Conservation (phyloP, 2,797 vertebrate genomes). For the Thripadectes ignobilis region DNA sequence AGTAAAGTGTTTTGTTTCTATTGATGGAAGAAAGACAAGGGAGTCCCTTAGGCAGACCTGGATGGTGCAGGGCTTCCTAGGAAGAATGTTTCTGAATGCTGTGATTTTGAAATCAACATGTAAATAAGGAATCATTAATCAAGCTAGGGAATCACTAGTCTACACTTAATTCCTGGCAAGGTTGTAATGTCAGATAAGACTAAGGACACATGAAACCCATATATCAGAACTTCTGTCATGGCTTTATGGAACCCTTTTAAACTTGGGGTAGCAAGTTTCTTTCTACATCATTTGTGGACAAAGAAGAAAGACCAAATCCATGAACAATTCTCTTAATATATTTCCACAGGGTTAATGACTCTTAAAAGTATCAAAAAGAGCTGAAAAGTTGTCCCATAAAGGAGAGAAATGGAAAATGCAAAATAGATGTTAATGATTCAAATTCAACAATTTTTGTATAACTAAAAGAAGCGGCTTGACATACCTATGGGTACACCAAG, state of each 20-base stretch:
- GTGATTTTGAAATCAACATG: not conserved
- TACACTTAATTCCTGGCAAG: not conserved
- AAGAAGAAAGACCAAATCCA: not conserved
- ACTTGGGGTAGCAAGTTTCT: not conserved
- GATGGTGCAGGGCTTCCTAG: not conserved
- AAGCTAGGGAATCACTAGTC: not conserved
- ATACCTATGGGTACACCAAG: not conserved
- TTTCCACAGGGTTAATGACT: not conserved
- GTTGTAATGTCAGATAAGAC: not conserved
- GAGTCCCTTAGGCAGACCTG: not conserved
- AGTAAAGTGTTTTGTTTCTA: not conserved
- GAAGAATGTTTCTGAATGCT: not conserved
- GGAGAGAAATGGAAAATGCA: not conserved
- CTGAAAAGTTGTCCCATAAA: slow-evolving; percentile 4
- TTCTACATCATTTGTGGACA: not conserved
- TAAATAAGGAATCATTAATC: not conserved
- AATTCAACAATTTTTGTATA: not conserved
- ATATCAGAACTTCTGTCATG: not conserved
- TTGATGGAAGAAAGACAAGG: not conserved
- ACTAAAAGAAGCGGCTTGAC: not conserved
- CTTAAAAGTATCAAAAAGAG: not conserved
- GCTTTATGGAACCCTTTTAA: not conserved
- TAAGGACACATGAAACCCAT: not conserved
- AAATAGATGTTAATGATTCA: slow-evolving; percentile 22
- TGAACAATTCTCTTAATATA: not conserved